Evolutionary conservation across 2,888 invertebrate genomes (phyloP).

Genomic region (Scaptomyza tumidula): DNA sequence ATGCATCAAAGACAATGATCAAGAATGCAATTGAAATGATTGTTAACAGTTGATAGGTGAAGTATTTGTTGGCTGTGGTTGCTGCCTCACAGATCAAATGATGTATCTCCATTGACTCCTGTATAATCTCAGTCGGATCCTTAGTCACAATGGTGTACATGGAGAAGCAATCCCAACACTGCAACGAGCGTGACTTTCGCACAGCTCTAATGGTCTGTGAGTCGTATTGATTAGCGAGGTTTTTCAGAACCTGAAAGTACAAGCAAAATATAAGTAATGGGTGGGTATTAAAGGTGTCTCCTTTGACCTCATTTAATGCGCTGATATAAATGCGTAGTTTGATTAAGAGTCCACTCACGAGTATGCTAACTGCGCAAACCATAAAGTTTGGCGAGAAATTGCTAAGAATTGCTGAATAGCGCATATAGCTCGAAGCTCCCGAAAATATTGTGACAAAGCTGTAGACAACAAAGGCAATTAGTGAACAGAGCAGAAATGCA

Average conservation of each 20-base stretch:
- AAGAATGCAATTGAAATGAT: slow-evolving; percentile 84
- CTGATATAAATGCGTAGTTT: slow-evolving; percentile 69
- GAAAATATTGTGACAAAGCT: slow-evolving; percentile 58
- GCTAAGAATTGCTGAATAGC: slow-evolving; percentile 50
- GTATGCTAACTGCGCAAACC: slow-evolving; percentile 66
- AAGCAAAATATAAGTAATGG: neutral
- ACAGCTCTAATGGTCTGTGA: slow-evolving; percentile 65
- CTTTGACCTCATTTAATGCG: slow-evolving; percentile 75
- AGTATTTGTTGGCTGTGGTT: slow-evolving; percentile 84
- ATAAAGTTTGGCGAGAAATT: slow-evolving; percentile 79
- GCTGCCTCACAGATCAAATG: slow-evolving; percentile 84
- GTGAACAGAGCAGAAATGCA: slow-evolving; percentile 35
- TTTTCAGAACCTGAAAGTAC: slow-evolving; percentile 80
- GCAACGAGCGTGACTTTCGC: slow-evolving; percentile 79
- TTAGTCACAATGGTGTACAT: slow-evolving; percentile 83
- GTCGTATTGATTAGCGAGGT: slow-evolving; percentile 82
- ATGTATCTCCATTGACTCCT: slow-evolving; percentile 84
- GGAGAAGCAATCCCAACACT: slow-evolving; percentile 83
- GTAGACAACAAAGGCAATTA: slow-evolving; percentile 46
- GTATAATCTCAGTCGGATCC: slow-evolving; percentile 82
- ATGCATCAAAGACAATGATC: slow-evolving; percentile 84
- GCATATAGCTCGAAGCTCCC: slow-evolving; percentile 25
- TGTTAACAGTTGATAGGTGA: slow-evolving; percentile 84
- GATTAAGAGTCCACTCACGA: slow-evolving; percentile 58
- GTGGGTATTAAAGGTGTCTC: accelerated